These are phyloP conservation scores for Okapia johnstoni DNA, from an alignment of 2,113 vertebrate species.

Conservation along the genomic window DNA sequence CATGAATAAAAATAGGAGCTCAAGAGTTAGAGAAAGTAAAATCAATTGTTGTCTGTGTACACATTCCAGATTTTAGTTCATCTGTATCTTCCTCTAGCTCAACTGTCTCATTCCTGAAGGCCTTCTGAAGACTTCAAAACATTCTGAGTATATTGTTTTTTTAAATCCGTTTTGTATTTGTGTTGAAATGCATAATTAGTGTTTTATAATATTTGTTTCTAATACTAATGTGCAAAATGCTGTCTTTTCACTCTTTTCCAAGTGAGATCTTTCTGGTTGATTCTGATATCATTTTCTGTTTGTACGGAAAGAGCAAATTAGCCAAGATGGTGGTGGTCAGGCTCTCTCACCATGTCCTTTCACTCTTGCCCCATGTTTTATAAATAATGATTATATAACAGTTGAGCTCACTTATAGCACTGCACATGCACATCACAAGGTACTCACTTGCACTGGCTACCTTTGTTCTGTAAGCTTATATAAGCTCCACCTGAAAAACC, in stretches of 20 bases:
- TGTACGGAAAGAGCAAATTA: background rate
- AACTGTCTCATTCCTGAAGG: background rate
- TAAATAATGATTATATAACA: background rate
- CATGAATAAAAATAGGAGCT: background rate
- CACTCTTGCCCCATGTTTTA: background rate
- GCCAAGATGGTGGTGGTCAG: background rate
- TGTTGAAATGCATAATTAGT: background rate
- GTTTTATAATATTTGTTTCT: constrained; percentile 6
- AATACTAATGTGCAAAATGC: background rate
- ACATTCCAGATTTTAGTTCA: background rate
- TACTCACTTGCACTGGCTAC: background rate
- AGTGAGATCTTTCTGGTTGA: background rate
- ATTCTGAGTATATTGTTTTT: background rate
- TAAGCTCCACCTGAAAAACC: background rate
- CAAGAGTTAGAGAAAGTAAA: background rate
- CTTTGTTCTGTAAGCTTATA: background rate
- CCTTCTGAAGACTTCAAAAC: background rate
- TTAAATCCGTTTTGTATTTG: background rate
- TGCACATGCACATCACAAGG: background rate
- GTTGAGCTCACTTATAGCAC: background rate
- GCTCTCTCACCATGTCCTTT: background rate
- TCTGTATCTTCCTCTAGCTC: background rate
- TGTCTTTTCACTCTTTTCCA: background rate
- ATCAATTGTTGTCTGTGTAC: background rate
- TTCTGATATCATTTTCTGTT: background rate